Evolutionary conservation across 2,888 invertebrate genomes (phyloP), one percentile per base, ranked within the genome.

Genomic region (Patella pellucida): DNA sequence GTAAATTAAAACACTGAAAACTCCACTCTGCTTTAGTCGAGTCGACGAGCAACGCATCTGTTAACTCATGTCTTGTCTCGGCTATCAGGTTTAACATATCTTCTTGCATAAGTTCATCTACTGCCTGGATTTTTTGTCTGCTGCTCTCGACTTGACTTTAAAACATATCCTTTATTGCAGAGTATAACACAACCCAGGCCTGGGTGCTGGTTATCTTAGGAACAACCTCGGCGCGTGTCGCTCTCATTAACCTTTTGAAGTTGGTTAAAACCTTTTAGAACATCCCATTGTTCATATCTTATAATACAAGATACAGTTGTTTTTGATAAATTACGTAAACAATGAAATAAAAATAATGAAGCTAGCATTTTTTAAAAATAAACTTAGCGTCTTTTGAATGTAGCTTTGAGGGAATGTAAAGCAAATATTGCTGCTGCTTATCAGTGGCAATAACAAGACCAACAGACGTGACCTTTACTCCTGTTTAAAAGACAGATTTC

Each of bases 1-100:
- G 62, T 23, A 62, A 62, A 62, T 62, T 62, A 62, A 62, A 62
- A 62, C 56, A 56, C 19, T 23, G 62, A 62, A 62, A 62, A 62
- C 12, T 23, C 23, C 19, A 62, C 62, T 23, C 23, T 12, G 62
- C 23, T 62, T 62, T 9, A 62, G 19, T 62, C 19, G 23, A 62
- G 62, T 14, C 62, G 62, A 62, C 62, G 62, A 62, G 62, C 19
- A 9, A 12, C 19, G 62, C 62, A 62, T 62, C 62, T 62, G 62
- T 62, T 62, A 23, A 62, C 19, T 23, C 62, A 11, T 62, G 62
- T 62, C 62, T 62, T 62, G 19, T 5, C 62, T 62, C 19, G 19
- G 12, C 19, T 23, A 23, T 62, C 19, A 62, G 19, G 19, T 12
- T 23, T 23, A 62, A 19, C 62, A 23, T 62, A 19, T 62, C 62